phyloP scores from a whole-genome alignment of 2,888 invertebrate genomes.

The Ommatoiulus sabulosus region DNA sequence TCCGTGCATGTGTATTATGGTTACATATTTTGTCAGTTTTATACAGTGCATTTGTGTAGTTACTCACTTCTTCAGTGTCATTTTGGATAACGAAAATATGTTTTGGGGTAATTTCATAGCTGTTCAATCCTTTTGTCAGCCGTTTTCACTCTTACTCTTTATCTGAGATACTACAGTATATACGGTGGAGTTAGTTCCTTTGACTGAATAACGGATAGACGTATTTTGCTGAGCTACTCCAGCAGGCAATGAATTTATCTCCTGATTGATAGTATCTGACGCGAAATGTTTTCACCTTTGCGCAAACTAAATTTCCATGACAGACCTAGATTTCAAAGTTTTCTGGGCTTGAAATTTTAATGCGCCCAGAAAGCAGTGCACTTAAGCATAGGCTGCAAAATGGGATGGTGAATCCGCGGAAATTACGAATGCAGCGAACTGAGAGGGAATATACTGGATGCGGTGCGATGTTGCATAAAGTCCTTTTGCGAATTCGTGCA shows the following conservation, averaged over 20 bases:
- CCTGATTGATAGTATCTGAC: background rate
- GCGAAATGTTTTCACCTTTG: background rate
- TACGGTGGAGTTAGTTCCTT: background rate
- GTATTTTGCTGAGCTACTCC: background rate
- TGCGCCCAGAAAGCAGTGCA: background rate
- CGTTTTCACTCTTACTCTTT: too few relatives aligned
- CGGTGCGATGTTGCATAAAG: background rate
- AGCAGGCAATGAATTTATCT: background rate
- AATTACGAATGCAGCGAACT: background rate
- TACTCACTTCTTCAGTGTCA: too few relatives aligned
- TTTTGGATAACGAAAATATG: too few relatives aligned
- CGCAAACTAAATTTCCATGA: background rate
- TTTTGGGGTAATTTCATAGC: too few relatives aligned
- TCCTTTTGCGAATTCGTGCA: background rate
- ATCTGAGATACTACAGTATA: too few relatives aligned
- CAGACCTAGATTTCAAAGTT: background rate
- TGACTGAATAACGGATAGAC: background rate
- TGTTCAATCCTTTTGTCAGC: too few relatives aligned
- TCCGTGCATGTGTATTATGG: too few relatives aligned
- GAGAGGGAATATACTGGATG: background rate
- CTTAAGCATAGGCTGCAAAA: background rate
- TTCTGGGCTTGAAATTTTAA: background rate
- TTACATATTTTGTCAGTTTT: too few relatives aligned
- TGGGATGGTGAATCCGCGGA: background rate
- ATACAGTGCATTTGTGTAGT: too few relatives aligned